Conservation (phyloP, 2,113 vertebrate species). For the Morone saxatilis region DNA sequence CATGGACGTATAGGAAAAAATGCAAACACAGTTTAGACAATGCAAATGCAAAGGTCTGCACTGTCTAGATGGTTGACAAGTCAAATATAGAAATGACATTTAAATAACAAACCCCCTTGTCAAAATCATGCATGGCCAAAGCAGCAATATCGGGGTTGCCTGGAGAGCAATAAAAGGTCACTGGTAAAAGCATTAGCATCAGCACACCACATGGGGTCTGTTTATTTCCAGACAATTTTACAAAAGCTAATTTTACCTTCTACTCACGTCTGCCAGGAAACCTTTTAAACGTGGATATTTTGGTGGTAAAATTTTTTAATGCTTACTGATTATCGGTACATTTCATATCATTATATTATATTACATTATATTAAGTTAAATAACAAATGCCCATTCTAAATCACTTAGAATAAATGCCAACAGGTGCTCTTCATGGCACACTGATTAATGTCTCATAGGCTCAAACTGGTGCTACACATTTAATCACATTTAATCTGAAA, state of each 20-base stretch:
- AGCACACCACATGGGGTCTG: neutral
- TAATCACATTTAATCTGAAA: too few species aligned
- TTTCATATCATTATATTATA: too few species aligned
- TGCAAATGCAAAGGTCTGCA: neutral
- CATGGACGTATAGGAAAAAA: neutral
- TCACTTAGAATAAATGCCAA: too few species aligned
- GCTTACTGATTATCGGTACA: too few species aligned
- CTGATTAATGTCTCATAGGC: too few species aligned
- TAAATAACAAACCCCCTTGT: constrained; percentile 17
- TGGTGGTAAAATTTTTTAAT: too few species aligned
- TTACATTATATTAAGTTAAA: too few species aligned
- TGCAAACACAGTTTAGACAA: neutral
- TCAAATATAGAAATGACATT: constrained; percentile 30
- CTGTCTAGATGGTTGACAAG: neutral
- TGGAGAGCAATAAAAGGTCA: constrained; percentile 37
- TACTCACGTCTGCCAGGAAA: neutral
- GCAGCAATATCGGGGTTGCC: neutral
- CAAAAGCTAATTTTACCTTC: constrained; percentile 5
- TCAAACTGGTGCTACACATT: too few species aligned
- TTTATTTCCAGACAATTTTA: neutral
- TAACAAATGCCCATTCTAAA: too few species aligned
- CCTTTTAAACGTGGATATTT: neutral
- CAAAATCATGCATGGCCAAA: neutral
- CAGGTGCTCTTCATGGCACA: too few species aligned
- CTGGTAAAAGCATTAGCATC: neutral